Evolutionary conservation across 92 coral and sea anemone species (phyloP), one percentile per base, ranked within the genome.

Genomic region (Porites lobata): DNA sequence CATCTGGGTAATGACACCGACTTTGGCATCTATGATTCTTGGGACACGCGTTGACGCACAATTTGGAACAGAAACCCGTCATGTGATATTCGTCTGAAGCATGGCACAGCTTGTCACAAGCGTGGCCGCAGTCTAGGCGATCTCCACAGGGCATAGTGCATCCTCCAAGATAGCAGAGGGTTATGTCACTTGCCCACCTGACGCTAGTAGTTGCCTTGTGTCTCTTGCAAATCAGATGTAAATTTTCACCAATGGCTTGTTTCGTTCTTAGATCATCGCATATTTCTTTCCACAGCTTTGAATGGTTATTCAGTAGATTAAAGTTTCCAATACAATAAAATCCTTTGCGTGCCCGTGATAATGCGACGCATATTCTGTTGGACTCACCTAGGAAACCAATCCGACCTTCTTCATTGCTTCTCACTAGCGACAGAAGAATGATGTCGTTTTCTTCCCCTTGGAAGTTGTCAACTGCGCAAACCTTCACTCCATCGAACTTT

Each of bases 371-470:
- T 77, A 94, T 93, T 82, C 98, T 89, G 90, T 94, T 94, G 69
- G 95, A 75, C 6, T 90, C 92, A 57, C 85, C 88, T 11, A 94
- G 71, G 86, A 94, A 94, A 14, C 98, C 98, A 22, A 94, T 91
- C 13, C 61, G 61, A 56, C 61, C 13, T 19, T 66, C 67, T 53
- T 47, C 75, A 85, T 93, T 93, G 78, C 96, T 91, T 75, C 96
- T 81, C 26, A 94, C 96, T 81, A 94, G 82, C 0, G 96, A 94
- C 21, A 94, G 78, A 65, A 94, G 82, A 50, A 94, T 81, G 29
- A 94, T 94, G 80, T 94, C 96, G 81, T 92, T 91, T 64, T 94
- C 96, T 77, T 93, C 96, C 7, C 96, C 96, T 73, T 93, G 96
- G 64, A 87, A 93, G 75, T 93, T 90, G 75, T 93, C 96, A 14